These are phyloP conservation scores for Mastomys coucha DNA, from an alignment of 2,113 vertebrate genomes.

Conservation along the genomic window DNA sequence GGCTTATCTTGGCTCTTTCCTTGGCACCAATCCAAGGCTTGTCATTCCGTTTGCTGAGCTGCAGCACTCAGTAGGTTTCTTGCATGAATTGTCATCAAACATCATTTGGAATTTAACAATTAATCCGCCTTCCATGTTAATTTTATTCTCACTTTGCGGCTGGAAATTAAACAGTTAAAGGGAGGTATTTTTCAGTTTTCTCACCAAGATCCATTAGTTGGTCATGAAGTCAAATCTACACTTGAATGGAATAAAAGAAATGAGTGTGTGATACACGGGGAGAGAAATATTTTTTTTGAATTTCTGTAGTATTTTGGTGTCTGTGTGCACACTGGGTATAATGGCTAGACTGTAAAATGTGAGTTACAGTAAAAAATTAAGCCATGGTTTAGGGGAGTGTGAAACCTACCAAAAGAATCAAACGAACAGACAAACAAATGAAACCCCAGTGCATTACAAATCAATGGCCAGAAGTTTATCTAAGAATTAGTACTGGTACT, in stretches of 20 bases:
- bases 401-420: neutral
- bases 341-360: neutral
- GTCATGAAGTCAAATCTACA: constrained; percentile 23
- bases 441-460: neutral
- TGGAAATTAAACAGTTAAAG: neutral
- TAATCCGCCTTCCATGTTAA: neutral
- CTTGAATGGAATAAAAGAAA: neutral
- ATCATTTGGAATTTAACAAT: neutral
- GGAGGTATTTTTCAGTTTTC: neutral
- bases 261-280: neutral
- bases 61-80: neutral
- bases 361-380: neutral
- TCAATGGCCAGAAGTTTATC: neutral
- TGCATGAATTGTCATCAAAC: neutral
- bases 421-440: neutral
- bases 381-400: neutral
- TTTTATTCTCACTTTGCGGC: neutral
- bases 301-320: neutral
- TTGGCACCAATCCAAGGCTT: neutral
- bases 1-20: neutral
- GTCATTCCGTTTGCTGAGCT: neutral
- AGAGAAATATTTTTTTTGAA: neutral
- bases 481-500: neutral
- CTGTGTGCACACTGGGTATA: neutral
- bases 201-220: neutral